These are phyloP conservation scores for Pavo muticus DNA, from an alignment of 2,113 vertebrate genomes.

Conservation along the genomic window DNA sequence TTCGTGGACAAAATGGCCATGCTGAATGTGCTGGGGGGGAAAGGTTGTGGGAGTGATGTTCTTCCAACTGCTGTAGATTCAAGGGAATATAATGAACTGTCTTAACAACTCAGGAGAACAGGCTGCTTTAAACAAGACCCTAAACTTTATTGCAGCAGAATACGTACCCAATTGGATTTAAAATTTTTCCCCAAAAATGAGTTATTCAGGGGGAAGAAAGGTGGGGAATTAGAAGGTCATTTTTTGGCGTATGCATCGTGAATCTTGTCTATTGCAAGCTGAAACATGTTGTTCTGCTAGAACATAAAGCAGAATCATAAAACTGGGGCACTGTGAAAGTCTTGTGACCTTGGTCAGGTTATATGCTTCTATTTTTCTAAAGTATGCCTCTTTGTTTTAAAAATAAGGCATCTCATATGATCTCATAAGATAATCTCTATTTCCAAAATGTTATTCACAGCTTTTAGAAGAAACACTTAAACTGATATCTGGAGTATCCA, in stretches of 20 bases:
- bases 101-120: neutral
- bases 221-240: neutral
- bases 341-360: neutral
- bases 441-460: neutral
- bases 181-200: neutral
- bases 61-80: neutral
- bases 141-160: neutral
- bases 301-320: neutral
- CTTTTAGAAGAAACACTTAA: neutral
- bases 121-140: neutral
- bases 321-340: neutral
- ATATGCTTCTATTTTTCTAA: neutral
- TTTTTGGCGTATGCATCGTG: neutral
- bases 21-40: rapidly evolving
- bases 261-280: neutral
- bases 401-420: too few relatives aligned
- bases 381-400: too few relatives aligned
- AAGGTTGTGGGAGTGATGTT: rapidly evolving
- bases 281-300: neutral
- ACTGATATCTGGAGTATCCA: neutral
- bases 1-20: neutral
- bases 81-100: neutral
- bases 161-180: neutral
- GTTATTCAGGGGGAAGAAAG: neutral
- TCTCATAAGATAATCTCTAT: neutral